Conservation (phyloP, 2,113 vertebrate genomes). For the Galeopterus variegatus region DNA sequence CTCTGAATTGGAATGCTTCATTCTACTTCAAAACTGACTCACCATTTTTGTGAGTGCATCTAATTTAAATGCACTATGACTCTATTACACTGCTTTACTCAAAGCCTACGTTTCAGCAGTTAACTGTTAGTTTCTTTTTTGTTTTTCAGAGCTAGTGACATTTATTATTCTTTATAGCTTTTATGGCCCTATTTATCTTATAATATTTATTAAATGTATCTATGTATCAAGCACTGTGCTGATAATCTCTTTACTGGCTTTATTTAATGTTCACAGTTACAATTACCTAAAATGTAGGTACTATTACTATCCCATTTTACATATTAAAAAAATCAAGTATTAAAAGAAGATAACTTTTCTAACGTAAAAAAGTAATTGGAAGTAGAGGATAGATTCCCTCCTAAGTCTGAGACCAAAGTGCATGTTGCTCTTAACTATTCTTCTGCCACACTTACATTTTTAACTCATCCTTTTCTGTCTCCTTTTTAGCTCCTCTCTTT, state of each 20-base stretch:
- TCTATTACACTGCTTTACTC: background rate
- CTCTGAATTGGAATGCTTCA: slow-evolving; percentile 4
- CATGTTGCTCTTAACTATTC: background rate
- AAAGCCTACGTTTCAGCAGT: background rate
- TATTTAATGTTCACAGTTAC: background rate
- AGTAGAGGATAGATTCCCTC: background rate
- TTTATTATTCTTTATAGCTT: slow-evolving; percentile 34
- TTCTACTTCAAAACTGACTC: background rate
- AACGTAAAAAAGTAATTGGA: background rate
- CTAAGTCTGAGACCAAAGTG: background rate
- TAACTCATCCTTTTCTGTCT: background rate
- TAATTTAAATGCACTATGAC: background rate
- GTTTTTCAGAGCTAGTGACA: background rate
- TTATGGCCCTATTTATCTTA: background rate
- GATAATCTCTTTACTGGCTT: background rate
- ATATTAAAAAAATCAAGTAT: background rate
- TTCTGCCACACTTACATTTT: background rate
- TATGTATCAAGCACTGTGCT: background rate
- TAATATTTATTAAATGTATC: background rate
- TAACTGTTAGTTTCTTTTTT: background rate
- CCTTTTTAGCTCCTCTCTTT: background rate
- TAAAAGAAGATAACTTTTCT: background rate
- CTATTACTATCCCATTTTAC: background rate
- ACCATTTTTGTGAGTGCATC: background rate
- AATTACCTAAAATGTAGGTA: background rate